Evolutionary conservation across 2,888 invertebrate genomes (phyloP).

Genomic region (Polia nebulosa): DNA sequence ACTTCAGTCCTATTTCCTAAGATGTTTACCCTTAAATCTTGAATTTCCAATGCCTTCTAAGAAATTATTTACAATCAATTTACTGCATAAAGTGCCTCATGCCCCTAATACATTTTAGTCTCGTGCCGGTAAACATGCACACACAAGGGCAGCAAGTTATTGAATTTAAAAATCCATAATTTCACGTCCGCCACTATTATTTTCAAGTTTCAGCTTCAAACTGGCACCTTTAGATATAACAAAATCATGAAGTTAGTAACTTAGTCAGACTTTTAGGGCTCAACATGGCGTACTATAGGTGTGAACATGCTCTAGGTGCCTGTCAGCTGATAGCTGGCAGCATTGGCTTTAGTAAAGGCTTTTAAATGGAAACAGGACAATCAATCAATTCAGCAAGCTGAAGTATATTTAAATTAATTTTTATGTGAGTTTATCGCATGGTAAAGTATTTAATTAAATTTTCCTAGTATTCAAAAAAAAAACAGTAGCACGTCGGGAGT

Average conservation of each 20-base stretch:
- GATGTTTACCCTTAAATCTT: not conserved
- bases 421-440: not conserved
- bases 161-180: constrained; percentile 42
- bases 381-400: not conserved
- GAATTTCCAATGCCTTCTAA: too few relatives aligned
- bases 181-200: constrained; percentile 11
- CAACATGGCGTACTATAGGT: constrained; percentile 5
- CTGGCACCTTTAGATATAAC: constrained; percentile 11
- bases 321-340: constrained; percentile 20
- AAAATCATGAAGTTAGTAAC: constrained; percentile 17
- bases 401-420: constrained; percentile 12
- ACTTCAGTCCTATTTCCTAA: not conserved
- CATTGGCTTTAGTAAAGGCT: constrained; percentile 30
- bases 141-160: constrained; percentile 5
- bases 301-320: not conserved
- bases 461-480: too few relatives aligned
- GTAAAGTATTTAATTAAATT: too few relatives aligned
- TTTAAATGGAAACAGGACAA: constrained; percentile 22
- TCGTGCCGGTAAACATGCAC: constrained; percentile 12
- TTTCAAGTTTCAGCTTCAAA: constrained; percentile 18
- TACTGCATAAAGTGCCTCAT: not conserved
- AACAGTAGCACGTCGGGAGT: too few relatives aligned
- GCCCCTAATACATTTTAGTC: constrained; percentile 10
- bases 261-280: constrained; percentile 30
- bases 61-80: not conserved